phyloP scores from a whole-genome alignment of 2,888 invertebrate species.

The Uropetala carovei region DNA sequence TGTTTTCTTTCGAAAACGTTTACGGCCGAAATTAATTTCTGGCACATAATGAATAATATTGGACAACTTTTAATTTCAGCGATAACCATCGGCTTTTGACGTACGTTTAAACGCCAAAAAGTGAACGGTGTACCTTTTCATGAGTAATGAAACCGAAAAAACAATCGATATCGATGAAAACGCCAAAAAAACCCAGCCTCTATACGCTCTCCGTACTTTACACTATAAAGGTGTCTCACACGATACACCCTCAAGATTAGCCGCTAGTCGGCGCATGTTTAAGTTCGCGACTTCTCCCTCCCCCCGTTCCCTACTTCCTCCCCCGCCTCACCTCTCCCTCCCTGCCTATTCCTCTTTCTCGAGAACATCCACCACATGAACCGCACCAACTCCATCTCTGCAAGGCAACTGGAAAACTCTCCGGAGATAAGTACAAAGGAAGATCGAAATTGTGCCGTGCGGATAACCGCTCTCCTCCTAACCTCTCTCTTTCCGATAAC shows the following conservation, averaged over 20 bases:
- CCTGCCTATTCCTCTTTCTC: too few species aligned
- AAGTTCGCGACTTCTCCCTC: neutral
- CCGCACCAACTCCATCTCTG: conserved; percentile 19
- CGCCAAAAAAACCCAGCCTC: neutral
- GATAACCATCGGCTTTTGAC: too few species aligned
- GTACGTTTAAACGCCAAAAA: neutral
- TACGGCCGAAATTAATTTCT: too few species aligned
- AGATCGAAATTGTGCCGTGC: neutral
- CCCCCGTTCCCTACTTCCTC: neutral
- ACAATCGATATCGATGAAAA: neutral
- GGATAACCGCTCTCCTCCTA: conserved; percentile 1
- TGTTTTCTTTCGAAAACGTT: too few species aligned
- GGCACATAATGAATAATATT: too few species aligned
- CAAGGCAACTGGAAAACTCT: neutral
- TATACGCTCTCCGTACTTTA: neutral
- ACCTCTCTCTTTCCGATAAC: neutral
- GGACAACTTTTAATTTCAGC: too few species aligned
- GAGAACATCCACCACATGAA: neutral
- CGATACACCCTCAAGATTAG: neutral
- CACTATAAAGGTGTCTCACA: neutral
- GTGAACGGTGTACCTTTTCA: neutral
- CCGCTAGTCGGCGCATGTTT: neutral
- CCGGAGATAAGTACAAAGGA: neutral
- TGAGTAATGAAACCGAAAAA: neutral
- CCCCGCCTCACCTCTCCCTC: too few species aligned